phyloP scores from a whole-genome alignment of 30 jellyfish, hydroid and myxozoan species.

The Aurelia aurita complex sp. Pacific region DNA sequence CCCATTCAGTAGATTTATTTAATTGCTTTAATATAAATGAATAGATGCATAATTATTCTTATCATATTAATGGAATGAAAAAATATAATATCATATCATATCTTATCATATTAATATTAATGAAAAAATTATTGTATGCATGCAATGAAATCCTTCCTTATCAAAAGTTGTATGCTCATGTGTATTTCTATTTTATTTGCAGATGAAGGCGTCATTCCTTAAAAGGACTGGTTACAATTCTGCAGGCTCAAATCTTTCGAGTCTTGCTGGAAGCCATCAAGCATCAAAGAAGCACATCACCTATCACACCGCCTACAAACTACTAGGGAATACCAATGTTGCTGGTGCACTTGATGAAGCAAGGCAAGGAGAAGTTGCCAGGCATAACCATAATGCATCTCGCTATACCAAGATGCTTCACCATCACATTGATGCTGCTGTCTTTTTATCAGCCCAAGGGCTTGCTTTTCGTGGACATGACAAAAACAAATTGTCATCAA shows the following conservation, averaged over 20 bases:
- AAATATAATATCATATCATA: too few species aligned
- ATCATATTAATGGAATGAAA: neutral
- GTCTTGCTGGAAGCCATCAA: slow-evolving; percentile 12
- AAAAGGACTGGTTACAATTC: slow-evolving; percentile 22
- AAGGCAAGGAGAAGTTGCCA: slow-evolving; percentile 14
- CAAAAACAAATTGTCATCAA: neutral
- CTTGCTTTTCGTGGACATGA: slow-evolving; percentile 27
- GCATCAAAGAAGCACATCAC: slow-evolving; percentile 12
- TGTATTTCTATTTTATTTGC: neutral
- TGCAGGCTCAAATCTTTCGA: slow-evolving; percentile 17
- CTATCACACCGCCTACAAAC: slow-evolving; percentile 24
- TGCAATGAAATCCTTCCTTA: neutral
- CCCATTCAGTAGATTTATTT: too few species aligned
- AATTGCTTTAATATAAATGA: neutral
- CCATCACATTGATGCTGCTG: slow-evolving; percentile 5
- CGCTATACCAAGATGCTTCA: slow-evolving; percentile 6
- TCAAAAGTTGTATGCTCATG: neutral
- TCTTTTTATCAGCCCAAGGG: slow-evolving; percentile 14
- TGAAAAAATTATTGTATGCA: neutral
- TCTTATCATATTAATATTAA: too few species aligned
- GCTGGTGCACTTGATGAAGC: slow-evolving; percentile 29
- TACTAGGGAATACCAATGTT: slow-evolving; percentile 13
- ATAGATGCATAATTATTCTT: neutral
- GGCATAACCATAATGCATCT: slow-evolving; percentile 5
- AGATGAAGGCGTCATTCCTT: slow-evolving; percentile 18